These are phyloP conservation scores for Troides helena DNA, from an alignment of 2,888 invertebrate genomes.

Conservation along the genomic window DNA sequence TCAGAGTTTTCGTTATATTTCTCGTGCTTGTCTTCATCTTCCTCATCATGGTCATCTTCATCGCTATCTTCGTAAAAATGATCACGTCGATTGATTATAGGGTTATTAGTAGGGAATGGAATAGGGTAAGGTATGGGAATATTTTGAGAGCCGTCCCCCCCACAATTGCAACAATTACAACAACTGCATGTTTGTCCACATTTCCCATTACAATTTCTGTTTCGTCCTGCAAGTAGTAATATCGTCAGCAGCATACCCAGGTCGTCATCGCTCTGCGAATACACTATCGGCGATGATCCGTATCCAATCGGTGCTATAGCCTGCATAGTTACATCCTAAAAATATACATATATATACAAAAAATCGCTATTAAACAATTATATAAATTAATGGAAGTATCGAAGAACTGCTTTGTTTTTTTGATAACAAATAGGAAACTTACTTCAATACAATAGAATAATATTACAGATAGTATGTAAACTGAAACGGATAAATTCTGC, in stretches of 20 bases:
- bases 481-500: slow-evolving; percentile 12
- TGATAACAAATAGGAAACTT: slow-evolving; percentile 2
- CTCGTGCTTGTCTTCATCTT: slow-evolving; percentile 11
- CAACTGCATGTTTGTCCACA: slow-evolving; percentile 37
- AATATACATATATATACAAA: not conserved
- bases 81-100: slow-evolving; percentile 41
- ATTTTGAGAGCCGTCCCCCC: slow-evolving; percentile 39
- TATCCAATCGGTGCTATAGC: slow-evolving; percentile 33
- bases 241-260: slow-evolving; percentile 54
- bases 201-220: slow-evolving; percentile 38
- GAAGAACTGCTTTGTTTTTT: too few species aligned
- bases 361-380: not conserved
- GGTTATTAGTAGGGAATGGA: slow-evolving; percentile 53
- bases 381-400: too few species aligned
- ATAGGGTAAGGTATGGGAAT: slow-evolving; percentile 60
- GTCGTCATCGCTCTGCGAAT: slow-evolving; percentile 46
- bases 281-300: slow-evolving; percentile 43
- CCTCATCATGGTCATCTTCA: slow-evolving; percentile 27
- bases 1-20: slow-evolving; percentile 8
- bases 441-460: slow-evolving; percentile 11
- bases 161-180: slow-evolving; percentile 44
- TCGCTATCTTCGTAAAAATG: slow-evolving; percentile 30
- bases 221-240: slow-evolving; percentile 50
- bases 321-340: slow-evolving; percentile 19
- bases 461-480: slow-evolving; percentile 11